Evolutionary conservation across 2,113 vertebrate genomes (phyloP).

Genomic region (Herpetotheres cachinnans): DNA sequence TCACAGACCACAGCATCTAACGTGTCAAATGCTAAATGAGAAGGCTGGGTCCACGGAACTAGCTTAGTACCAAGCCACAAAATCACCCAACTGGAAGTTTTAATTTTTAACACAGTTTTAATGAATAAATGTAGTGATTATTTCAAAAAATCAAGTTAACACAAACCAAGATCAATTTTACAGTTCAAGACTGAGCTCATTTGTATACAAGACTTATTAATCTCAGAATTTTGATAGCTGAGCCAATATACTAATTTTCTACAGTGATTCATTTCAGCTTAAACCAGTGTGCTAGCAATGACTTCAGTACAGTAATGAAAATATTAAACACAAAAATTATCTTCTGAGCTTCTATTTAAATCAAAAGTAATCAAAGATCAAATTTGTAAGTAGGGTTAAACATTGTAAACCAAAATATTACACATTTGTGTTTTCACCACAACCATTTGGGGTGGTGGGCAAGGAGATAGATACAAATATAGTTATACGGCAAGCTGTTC

Average conservation of each 20-base stretch:
- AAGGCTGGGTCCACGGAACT: fast-evolving
- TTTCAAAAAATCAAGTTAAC: slow-evolving; percentile 8
- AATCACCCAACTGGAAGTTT: not conserved
- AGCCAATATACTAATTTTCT: not conserved
- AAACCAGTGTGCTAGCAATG: not conserved
- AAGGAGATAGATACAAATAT: not conserved
- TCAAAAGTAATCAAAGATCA: not conserved
- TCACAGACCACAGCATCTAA: not conserved
- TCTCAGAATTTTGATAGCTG: not conserved
- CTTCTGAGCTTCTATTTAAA: not conserved
- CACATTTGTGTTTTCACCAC: not conserved
- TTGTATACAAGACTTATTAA: slow-evolving; percentile 11
- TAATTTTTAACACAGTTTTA: slow-evolving; percentile 25
- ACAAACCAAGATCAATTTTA: slow-evolving; percentile 15
- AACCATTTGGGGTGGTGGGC: not conserved
- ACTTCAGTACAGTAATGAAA: not conserved
- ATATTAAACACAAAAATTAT: not conserved
- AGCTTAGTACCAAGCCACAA: not conserved
- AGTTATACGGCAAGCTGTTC: not conserved
- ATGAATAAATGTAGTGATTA: slow-evolving; percentile 33
- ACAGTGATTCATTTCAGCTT: slow-evolving; percentile 8
- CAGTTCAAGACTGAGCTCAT: slow-evolving; percentile 19
- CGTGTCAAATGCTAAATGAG: fast-evolving
- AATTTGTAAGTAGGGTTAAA: not conserved
- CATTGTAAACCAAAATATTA: not conserved